Evolutionary conservation across 2,113 vertebrate genomes (phyloP).

Genomic region (Microtus pennsylvanicus): DNA sequence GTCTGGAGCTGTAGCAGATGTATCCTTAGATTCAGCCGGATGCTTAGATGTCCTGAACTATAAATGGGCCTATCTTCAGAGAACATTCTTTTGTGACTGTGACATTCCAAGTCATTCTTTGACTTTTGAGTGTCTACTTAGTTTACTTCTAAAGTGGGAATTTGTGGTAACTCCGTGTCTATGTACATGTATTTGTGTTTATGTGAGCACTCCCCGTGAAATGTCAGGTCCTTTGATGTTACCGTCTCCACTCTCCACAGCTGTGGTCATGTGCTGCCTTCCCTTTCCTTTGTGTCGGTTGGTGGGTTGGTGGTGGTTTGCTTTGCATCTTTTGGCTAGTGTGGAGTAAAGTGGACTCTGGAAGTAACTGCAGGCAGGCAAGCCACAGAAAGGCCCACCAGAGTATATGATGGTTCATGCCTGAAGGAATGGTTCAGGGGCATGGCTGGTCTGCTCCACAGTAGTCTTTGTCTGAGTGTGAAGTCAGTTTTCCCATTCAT

Average conservation of each 20-base stretch:
- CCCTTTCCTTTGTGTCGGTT: no score
- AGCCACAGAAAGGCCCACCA: neutral
- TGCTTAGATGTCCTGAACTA: neutral
- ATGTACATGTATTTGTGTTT: neutral
- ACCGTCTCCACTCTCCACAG: neutral
- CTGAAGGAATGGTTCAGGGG: neutral
- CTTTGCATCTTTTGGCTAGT: neutral
- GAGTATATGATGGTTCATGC: neutral
- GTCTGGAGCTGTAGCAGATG: conserved; percentile 9
- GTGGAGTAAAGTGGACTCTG: neutral
- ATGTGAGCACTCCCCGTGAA: neutral
- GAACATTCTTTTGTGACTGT: conserved; percentile 28
- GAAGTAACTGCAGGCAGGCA: neutral
- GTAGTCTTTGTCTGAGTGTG: neutral
- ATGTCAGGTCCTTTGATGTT: neutral
- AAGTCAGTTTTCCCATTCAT: neutral
- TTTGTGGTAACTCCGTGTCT: neutral
- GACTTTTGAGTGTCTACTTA: neutral
- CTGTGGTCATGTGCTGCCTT: neutral
- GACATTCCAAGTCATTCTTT: conserved; percentile 8
- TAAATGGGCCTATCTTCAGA: neutral
- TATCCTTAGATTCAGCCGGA: neutral
- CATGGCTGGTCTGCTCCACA: neutral
- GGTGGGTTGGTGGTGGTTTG: neutral
- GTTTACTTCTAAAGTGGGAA: conserved; percentile 39